These are phyloP conservation scores for Euura saliciscinereae DNA, from an alignment of 1,140 invertebrate genomes.

Conservation along the genomic window DNA sequence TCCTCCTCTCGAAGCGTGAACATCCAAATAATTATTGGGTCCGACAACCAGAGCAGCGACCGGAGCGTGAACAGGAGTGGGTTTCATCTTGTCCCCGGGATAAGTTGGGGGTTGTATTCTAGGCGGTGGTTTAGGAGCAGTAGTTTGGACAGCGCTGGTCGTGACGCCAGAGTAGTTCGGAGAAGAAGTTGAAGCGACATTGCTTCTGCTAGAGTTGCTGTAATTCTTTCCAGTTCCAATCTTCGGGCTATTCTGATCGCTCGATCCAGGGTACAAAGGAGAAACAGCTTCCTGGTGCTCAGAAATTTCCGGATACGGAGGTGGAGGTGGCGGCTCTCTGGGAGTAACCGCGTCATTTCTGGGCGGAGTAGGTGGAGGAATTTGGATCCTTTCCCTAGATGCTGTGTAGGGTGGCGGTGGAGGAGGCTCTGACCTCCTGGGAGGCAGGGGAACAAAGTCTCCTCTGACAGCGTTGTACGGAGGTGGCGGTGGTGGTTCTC, in stretches of 20 bases:
- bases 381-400: slow-evolving; percentile 48
- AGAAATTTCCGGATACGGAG: slow-evolving; percentile 63
- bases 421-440: slow-evolving; percentile 43
- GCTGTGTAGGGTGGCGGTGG: slow-evolving; percentile 49
- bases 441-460: slow-evolving; percentile 48
- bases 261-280: slow-evolving; percentile 26
- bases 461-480: slow-evolving; percentile 45
- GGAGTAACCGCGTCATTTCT: slow-evolving; percentile 54
- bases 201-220: not conserved
- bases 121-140: slow-evolving; percentile 50
- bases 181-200: slow-evolving; percentile 8
- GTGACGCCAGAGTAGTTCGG: not conserved
- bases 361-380: slow-evolving; percentile 55
- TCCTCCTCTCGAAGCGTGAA: slow-evolving; percentile 65
- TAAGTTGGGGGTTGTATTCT: slow-evolving; percentile 57
- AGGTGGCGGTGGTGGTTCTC: slow-evolving; percentile 45
- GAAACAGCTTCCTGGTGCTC: slow-evolving; percentile 35
- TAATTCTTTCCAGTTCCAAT: slow-evolving; percentile 5
- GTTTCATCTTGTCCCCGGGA: slow-evolving; percentile 63
- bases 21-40: slow-evolving; percentile 73
- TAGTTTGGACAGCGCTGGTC: slow-evolving; percentile 21
- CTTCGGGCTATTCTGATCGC: slow-evolving; percentile 19
- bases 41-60: slow-evolving; percentile 63
- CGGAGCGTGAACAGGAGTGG: slow-evolving; percentile 56
- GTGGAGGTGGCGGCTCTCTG: slow-evolving; percentile 55